phyloP scores from a whole-genome alignment of 2,113 vertebrate genomes.

The Phyllostomus hastatus region DNA sequence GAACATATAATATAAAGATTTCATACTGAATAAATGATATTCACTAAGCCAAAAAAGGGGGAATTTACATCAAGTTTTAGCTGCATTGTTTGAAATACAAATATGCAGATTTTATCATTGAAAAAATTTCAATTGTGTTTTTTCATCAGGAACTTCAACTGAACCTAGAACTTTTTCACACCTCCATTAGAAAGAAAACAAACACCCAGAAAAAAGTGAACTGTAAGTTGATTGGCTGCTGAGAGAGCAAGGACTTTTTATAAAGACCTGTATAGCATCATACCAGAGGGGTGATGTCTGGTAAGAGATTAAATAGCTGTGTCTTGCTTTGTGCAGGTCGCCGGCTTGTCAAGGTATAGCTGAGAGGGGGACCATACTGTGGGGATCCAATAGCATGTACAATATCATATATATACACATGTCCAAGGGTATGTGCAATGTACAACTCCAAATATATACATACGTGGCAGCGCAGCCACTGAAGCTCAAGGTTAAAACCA shows the following conservation, averaged over 20 bases:
- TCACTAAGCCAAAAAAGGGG: conserved; percentile 99
- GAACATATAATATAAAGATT: conserved; percentile 99
- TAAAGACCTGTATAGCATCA: conserved; percentile 88
- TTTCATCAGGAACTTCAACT: conserved; percentile 97
- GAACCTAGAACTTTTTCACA: conserved; percentile 94
- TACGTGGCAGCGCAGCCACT: conserved; percentile 93
- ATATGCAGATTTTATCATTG: conserved; percentile 99
- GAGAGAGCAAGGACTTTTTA: conserved; percentile 91
- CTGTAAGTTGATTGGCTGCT: conserved; percentile 90
- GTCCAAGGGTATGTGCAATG: conserved; percentile 94
- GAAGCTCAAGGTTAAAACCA: conserved; percentile 98
- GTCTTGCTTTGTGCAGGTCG: conserved; percentile 87
- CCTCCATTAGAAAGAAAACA: conserved; percentile 88
- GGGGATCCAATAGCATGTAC: conserved; percentile 90
- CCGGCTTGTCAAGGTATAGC: conserved; percentile 84
- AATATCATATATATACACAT: conserved; percentile 93
- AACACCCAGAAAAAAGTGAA: conserved; percentile 81
- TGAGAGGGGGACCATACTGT: conserved; percentile 88
- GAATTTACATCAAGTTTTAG: conserved; percentile 99
- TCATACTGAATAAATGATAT: conserved; percentile 99
- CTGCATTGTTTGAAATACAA: conserved; percentile 99
- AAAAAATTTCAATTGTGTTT: conserved; percentile 98
- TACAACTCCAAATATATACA: conserved; percentile 95
- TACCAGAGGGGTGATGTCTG: conserved; percentile 82
- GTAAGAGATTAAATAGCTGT: conserved; percentile 90